Percentiles rank a stretch among this genome's conserved stretches.
phyloP scores from a whole-genome alignment of 2,797 vertebrate species.

The Trematomus bernacchii region DNA sequence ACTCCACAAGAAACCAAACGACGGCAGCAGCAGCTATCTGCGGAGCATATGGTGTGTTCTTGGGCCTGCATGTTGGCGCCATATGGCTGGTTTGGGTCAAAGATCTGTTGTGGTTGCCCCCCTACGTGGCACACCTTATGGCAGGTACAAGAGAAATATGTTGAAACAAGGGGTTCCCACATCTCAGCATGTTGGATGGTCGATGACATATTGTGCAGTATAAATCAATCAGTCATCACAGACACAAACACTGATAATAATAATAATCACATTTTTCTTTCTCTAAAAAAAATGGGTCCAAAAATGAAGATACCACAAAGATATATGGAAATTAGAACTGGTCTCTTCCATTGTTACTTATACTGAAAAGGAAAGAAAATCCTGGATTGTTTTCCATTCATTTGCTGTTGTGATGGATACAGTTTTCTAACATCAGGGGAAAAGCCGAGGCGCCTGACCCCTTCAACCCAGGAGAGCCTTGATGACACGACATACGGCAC shows the following conservation, averaged over 20 bases:
- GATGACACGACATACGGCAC: no score
- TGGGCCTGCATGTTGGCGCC: slow-evolving; percentile 49
- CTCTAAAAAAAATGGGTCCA: not conserved
- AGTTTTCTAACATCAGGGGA: slow-evolving; percentile 24
- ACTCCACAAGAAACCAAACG: slow-evolving; percentile 56
- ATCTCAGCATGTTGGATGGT: slow-evolving; percentile 42
- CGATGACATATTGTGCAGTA: slow-evolving; percentile 54
- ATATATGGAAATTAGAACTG: no score
- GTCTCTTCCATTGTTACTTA: not conserved
- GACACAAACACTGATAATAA: not conserved
- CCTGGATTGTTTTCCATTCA: not conserved
- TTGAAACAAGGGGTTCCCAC: slow-evolving; percentile 63
- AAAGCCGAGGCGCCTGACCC: slow-evolving; percentile 17
- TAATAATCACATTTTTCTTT: not conserved
- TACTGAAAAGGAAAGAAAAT: not conserved
- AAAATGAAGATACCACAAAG: no score
- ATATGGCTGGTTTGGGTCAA: slow-evolving; percentile 75
- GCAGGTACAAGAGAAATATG: slow-evolving; percentile 69
- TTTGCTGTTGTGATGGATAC: not conserved
- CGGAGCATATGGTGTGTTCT: slow-evolving; percentile 68
- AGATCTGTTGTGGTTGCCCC: slow-evolving; percentile 64
- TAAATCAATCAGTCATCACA: slow-evolving; percentile 57
- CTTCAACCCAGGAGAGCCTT: slow-evolving; percentile 25
- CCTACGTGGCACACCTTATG: slow-evolving; percentile 71
- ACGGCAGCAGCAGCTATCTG: slow-evolving; percentile 48